Percentiles rank a stretch among this genome's conserved stretches.
These are phyloP conservation scores for Mesodorylaimus sp. DNA, from an alignment of 2,888 invertebrate genomes.

Conservation along the genomic window DNA sequence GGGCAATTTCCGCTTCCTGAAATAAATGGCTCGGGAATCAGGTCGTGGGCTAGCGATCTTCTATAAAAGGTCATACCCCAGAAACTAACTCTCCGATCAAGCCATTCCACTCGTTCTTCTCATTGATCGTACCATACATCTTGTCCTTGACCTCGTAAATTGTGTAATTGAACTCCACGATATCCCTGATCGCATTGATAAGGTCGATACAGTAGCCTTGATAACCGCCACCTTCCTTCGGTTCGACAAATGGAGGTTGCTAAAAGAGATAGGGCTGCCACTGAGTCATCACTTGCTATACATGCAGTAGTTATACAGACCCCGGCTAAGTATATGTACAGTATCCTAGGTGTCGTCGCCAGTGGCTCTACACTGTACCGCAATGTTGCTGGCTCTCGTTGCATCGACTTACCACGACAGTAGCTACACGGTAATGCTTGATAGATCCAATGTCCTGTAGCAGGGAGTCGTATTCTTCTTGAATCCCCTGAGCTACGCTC, in stretches of 20 bases:
- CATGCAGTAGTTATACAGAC: no score
- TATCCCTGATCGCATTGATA: slow-evolving; percentile 61
- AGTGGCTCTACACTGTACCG: no score
- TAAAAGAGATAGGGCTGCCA: neutral
- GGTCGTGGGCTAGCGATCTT: neutral
- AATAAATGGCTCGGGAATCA: slow-evolving; percentile 8
- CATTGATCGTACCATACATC: slow-evolving; percentile 71
- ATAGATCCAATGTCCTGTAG: no score
- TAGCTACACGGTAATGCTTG: no score
- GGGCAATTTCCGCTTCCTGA: slow-evolving; percentile 67
- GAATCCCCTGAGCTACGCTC: no score
- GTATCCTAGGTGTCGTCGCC: no score
- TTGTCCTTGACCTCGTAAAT: slow-evolving; percentile 56
- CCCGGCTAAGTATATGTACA: no score
- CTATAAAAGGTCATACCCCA: slow-evolving; percentile 43
- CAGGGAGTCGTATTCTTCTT: no score
- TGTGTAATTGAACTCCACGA: slow-evolving; percentile 73
- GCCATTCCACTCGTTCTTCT: slow-evolving; percentile 59
- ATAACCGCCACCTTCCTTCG: slow-evolving; percentile 17
- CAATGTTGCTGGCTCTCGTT: no score
- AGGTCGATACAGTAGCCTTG: slow-evolving; percentile 83
- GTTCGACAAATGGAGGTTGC: slow-evolving; percentile 11
- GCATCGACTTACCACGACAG: no score
- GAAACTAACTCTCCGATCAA: slow-evolving; percentile 53
- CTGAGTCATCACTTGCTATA: no score